A percentile compares a stretch with the other conserved stretches of the same genome.
These are phyloP conservation scores for Sarcophaga variegata DNA, from an alignment of 2,888 invertebrate genomes.

Conservation along the genomic window DNA sequence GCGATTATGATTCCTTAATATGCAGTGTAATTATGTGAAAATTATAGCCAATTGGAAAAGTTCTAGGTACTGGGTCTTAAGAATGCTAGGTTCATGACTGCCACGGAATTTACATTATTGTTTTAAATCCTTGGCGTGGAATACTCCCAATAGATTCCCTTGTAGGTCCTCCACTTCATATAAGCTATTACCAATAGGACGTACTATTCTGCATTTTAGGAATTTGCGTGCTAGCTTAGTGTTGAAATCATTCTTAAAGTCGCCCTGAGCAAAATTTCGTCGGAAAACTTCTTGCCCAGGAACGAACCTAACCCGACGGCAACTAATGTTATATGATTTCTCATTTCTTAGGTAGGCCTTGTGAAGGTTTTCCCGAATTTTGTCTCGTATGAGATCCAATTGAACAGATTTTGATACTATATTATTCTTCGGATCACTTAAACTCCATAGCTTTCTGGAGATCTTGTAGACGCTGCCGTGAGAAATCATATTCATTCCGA, in stretches of 20 bases:
- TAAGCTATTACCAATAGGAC: too few species aligned
- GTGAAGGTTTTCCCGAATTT: not conserved
- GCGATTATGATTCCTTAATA: too few species aligned
- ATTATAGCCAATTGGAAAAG: too few species aligned
- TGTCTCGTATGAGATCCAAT: not conserved
- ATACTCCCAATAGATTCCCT: too few species aligned
- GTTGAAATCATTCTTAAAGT: not conserved
- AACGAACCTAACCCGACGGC: not conserved
- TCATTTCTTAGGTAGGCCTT: not conserved
- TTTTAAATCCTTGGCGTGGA: too few species aligned
- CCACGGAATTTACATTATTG: too few species aligned
- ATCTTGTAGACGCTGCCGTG: not conserved
- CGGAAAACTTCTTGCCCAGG: not conserved
- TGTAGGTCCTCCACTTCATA: too few species aligned
- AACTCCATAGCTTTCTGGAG: not conserved
- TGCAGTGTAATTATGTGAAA: too few species aligned
- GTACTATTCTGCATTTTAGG: not conserved
- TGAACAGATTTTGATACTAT: not conserved
- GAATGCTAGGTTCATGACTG: too few species aligned
- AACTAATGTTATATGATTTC: not conserved
- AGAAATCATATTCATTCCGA: slow-evolving; percentile 44
- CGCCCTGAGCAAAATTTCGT: not conserved
- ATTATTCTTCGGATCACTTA: not conserved
- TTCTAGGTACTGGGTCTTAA: too few species aligned
- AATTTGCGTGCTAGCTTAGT: not conserved